Conservation (phyloP, 2,888 invertebrate genomes). For the Heterodera filipjevi region DNA sequence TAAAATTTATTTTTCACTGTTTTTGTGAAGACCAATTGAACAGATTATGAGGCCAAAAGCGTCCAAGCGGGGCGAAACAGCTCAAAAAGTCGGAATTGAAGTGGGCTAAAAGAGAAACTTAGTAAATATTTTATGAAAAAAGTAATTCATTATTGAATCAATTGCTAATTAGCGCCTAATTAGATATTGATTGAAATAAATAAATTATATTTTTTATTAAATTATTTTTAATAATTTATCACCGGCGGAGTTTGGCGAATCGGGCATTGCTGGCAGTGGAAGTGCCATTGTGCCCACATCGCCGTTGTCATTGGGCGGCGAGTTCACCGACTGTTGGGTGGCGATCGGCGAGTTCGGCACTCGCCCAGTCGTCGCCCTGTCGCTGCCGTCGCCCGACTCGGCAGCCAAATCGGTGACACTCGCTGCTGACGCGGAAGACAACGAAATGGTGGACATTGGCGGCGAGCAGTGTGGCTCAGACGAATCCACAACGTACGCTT, state of each 20-base stretch:
- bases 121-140: background rate
- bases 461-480: background rate
- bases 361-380: background rate
- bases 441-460: background rate
- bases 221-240: background rate
- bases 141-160: no score
- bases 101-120: background rate
- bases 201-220: background rate
- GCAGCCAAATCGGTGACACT: background rate
- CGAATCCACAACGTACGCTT: background rate
- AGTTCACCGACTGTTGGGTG: background rate
- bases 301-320: background rate
- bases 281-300: background rate
- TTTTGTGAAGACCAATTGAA: constrained; percentile 3
- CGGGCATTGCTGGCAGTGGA: background rate
- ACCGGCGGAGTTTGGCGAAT: background rate
- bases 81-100: constrained; percentile 9
- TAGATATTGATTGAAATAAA: no score
- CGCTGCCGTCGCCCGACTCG: background rate
- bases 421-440: constrained; percentile 7
- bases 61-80: background rate
- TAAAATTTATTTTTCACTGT: background rate
- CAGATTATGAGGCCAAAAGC: background rate
- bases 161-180: no score
- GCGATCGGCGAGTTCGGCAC: background rate